Evolutionary conservation across 2,888 invertebrate genomes (phyloP).

Genomic region (Polymixis flavicincta): DNA sequence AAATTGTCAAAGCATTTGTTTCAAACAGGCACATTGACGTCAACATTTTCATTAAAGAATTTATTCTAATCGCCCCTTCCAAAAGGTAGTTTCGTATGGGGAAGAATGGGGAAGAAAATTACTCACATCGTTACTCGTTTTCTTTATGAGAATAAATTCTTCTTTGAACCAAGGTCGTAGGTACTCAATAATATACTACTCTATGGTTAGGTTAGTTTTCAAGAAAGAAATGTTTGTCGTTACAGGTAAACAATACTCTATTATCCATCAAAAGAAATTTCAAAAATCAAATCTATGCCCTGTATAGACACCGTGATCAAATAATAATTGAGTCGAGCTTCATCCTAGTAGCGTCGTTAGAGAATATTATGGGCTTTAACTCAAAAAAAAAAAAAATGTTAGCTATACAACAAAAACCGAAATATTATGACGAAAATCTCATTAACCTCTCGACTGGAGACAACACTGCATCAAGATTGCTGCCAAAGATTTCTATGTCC

Average conservation of each 20-base stretch:
- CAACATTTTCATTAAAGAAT: no score
- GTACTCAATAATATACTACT: no score
- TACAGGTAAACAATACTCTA: background rate
- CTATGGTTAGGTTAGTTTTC: background rate
- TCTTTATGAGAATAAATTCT: no score
- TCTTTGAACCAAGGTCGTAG: no score
- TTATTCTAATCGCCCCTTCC: no score
- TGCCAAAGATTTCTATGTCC: slow-evolving; percentile 69
- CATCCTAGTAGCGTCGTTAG: background rate
- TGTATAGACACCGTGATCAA: background rate
- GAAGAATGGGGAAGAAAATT: no score
- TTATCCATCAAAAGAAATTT: background rate
- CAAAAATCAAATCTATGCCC: background rate
- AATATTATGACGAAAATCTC: slow-evolving; percentile 43
- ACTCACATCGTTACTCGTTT: no score
- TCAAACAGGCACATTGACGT: no score
- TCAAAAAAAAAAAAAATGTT: background rate
- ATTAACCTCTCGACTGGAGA: slow-evolving; percentile 49
- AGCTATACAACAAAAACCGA: slow-evolving; percentile 1
- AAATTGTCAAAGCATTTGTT: no score
- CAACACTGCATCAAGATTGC: slow-evolving; percentile 40
- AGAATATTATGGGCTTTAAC: background rate
- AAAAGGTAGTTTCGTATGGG: no score
- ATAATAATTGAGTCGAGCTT: background rate
- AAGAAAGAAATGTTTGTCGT: background rate